Base-by-base conservation (phyloP, 35 echinoderm and acorn worm genomes). In the Lytechinus variegatus region DNA sequence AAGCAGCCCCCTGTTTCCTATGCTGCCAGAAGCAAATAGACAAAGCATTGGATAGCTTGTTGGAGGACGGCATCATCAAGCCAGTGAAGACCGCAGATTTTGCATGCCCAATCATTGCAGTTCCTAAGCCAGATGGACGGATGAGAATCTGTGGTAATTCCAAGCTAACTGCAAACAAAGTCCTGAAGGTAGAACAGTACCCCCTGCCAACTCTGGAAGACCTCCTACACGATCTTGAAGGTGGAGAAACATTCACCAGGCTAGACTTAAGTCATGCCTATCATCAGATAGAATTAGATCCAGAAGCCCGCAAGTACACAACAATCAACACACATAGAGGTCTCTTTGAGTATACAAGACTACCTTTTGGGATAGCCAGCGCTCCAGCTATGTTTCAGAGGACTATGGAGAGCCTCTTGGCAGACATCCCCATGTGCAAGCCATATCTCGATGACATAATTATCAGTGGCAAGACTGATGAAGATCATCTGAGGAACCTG, bases 81-180 rank as follows among this genome's bases (percentile, higher is more conserved):
- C 93, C 95, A 53, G 94, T 95, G 3, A 86, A 29, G 21, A 56
- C 54, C 53, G 87, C 95, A n/a, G 95, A 97, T 54, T 97, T 79
- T 86, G 95, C 95, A 6, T 86, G 94, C 24, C 91, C 95, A 54
- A 91, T 94, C 13, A 87, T 96, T 27, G 61, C 27, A 3, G 87
- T 94, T 72, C 6, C 19, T 1, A 97, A 96, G 55, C 58, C 91
- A 14, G 92, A 89, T 97, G 95, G 92, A 10, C 95, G 55, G 12
- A 66, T 95, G 16, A 1, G 97, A 7, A 71, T 96, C 27, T 96
- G 95, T 96, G 95, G 97, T 8, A 95, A 97, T 86, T 97, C 95
- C 55, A 97, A 96, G 44, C 89, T 96, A 4, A 95, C 95, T 7
- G 53, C n/a, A n/a, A n/a, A n/a, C n/a, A n/a, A n/a, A n/a, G n/a